Conservation (phyloP, 2,888 invertebrate genomes). For the Drosophila peninsularis region DNA sequence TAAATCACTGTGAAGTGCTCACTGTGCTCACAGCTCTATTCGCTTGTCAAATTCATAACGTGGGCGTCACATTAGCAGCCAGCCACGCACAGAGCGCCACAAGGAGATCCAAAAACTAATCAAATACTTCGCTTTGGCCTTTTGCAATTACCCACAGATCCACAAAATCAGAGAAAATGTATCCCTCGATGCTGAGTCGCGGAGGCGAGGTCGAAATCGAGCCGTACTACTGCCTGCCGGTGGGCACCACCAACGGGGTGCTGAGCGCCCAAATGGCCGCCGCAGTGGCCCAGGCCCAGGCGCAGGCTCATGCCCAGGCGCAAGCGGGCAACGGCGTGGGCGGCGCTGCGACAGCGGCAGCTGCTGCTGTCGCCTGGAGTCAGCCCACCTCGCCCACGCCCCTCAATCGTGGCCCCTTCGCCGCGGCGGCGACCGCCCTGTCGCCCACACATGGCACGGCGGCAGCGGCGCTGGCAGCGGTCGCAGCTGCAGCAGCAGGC, state of each 20-base stretch:
- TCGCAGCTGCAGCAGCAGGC: constrained; percentile 41
- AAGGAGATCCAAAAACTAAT: constrained; percentile 10
- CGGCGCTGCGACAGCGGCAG: constrained; percentile 8
- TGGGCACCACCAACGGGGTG: constrained; percentile 86
- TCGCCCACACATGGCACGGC: constrained; percentile 87
- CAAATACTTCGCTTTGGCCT: constrained; percentile 33
- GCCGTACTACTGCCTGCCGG: constrained; percentile 93
- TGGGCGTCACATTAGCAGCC: background rate
- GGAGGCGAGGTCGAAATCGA: constrained; percentile 93
- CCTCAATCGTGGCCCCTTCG: constrained; percentile 83
- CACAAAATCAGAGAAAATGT: constrained; percentile 97
- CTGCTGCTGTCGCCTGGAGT: constrained; percentile 86
- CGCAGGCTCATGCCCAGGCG: constrained; percentile 46
- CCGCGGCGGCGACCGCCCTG: constrained; percentile 79
- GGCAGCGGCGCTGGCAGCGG: constrained; percentile 42
- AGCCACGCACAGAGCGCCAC: background rate
- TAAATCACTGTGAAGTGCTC: background rate
- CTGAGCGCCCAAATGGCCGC: constrained; percentile 82
- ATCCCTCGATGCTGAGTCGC: constrained; percentile 94
- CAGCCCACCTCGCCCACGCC: constrained; percentile 91
- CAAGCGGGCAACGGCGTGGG: constrained; percentile 41
- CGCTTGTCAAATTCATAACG: background rate
- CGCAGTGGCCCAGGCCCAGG: constrained; percentile 74
- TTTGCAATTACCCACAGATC: constrained; percentile 87
- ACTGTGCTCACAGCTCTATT: background rate